A percentile compares a stretch with the other conserved stretches of the same genome.
These are phyloP conservation scores for Pongo abelii DNA, from an alignment of 2,113 vertebrate species.

Conservation along the genomic window DNA sequence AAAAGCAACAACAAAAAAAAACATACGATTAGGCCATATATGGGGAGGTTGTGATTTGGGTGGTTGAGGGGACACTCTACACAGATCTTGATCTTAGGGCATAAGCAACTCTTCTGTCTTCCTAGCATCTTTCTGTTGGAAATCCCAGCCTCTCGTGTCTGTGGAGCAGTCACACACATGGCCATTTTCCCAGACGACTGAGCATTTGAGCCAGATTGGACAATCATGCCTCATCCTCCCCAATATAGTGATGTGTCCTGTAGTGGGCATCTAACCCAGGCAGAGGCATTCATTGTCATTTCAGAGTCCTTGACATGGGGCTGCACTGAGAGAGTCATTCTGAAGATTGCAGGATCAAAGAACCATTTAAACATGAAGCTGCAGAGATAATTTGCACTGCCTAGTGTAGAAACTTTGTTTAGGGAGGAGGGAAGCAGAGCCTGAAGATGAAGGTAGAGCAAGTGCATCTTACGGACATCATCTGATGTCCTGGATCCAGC, in stretches of 20 bases:
- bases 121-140: not conserved
- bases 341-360: not conserved
- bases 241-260: too few relatives aligned
- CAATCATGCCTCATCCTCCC: too few relatives aligned
- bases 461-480: not conserved
- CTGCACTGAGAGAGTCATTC: not conserved
- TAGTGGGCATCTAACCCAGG: not conserved
- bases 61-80: not conserved
- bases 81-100: not conserved
- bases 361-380: not conserved
- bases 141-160: not conserved
- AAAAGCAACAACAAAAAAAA: not conserved
- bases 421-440: not conserved
- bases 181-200: not conserved
- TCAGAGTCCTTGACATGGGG: not conserved
- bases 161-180: not conserved
- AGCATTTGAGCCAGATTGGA: not conserved
- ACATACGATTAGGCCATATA: not conserved
- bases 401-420: not conserved
- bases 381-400: not conserved
- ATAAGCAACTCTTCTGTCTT: not conserved
- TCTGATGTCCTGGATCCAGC: not conserved
- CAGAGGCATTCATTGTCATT: not conserved
- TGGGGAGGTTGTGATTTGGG: not conserved
- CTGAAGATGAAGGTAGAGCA: not conserved